Percentiles rank a stretch among this genome's conserved stretches.
These are phyloP conservation scores for Anguilla japonica DNA, from an alignment of 2,113 vertebrate genomes.

Conservation along the genomic window DNA sequence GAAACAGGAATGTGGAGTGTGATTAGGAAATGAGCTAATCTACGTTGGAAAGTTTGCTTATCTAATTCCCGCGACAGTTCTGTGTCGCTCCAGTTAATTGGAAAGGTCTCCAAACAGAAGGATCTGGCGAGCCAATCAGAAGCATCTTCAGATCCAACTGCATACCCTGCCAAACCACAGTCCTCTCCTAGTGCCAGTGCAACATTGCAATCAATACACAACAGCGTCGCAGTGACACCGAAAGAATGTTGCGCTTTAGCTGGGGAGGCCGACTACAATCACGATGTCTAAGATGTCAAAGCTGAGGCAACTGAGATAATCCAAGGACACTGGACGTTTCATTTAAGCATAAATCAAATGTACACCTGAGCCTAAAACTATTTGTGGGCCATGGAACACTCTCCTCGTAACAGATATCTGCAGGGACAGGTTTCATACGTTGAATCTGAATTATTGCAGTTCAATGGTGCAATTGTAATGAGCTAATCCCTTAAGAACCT, in stretches of 20 bases:
- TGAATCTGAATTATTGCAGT: background rate
- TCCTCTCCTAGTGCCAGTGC: background rate
- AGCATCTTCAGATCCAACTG: background rate
- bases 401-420: background rate
- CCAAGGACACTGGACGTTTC: background rate
- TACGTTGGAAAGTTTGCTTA: background rate
- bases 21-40: background rate
- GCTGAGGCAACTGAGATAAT: background rate
- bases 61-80: background rate
- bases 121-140: background rate
- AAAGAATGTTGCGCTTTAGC: background rate
- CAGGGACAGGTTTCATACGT: background rate
- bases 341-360: background rate
- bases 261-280: background rate
- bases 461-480: too few relatives aligned
- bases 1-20: background rate
- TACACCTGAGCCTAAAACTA: background rate
- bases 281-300: background rate
- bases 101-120: background rate
- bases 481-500: slow-evolving; percentile 3
- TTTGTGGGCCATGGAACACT: background rate
- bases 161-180: background rate
- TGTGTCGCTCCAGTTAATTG: background rate
- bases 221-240: background rate
- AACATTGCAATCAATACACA: too few relatives aligned